Evolutionary conservation across 2,888 invertebrate genomes (phyloP).

Genomic region (Heliconius cydno): DNA sequence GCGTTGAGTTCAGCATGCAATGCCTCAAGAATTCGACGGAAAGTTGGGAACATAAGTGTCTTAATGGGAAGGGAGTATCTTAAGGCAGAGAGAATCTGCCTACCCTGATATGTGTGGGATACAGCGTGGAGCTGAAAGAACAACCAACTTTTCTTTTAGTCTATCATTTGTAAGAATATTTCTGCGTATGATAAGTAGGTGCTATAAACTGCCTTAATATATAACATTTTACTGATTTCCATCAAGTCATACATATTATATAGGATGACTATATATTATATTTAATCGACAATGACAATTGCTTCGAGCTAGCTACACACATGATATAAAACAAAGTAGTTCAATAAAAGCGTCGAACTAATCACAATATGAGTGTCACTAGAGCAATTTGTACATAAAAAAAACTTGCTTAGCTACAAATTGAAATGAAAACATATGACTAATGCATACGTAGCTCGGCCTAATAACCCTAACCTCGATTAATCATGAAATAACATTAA

Average conservation of each 20-base stretch:
- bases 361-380: conserved; percentile 29
- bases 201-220: too few species aligned
- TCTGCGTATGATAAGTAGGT: neutral
- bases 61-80: too few species aligned
- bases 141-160: too few species aligned
- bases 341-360: conserved; percentile 17
- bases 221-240: too few species aligned
- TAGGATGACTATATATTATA: neutral
- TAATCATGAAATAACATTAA: conserved; percentile 22
- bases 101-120: too few species aligned
- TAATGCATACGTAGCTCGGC: conserved; percentile 26
- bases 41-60: too few species aligned
- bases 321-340: conserved; percentile 19
- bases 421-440: conserved; percentile 28
- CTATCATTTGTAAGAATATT: too few species aligned
- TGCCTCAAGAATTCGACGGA: too few species aligned
- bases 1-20: too few species aligned
- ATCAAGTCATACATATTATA: neutral
- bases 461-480: conserved; percentile 41
- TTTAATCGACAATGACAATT: neutral
- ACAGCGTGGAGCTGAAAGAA: too few species aligned
- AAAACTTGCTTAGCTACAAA: conserved; percentile 13
- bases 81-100: too few species aligned
- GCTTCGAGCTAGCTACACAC: neutral
- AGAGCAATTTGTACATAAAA: conserved; percentile 15